A percentile compares a stretch with the other conserved stretches of the same genome.
phyloP scores from a whole-genome alignment of 2,888 invertebrate genomes.

The Nymphalis polychloros region DNA sequence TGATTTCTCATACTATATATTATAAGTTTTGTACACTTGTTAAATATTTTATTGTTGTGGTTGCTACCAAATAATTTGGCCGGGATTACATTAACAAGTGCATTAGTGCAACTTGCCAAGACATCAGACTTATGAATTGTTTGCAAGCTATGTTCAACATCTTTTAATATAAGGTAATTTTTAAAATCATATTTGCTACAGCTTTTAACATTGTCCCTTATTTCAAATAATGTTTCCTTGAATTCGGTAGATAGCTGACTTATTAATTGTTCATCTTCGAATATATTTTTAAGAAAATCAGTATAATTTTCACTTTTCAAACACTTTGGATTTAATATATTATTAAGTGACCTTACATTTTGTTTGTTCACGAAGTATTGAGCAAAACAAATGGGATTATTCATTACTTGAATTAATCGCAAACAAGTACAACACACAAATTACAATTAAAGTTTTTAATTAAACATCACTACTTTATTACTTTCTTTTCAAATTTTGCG shows the following conservation, averaged over 20 bases:
- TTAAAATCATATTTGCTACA: constrained; percentile 60
- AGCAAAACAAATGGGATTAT: constrained; percentile 57
- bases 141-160: constrained; percentile 40
- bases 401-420: constrained; percentile 44
- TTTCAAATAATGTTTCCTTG: constrained; percentile 43
- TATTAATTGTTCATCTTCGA: constrained; percentile 49
- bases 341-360: constrained; percentile 64
- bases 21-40: constrained; percentile 50
- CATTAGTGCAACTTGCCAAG: constrained; percentile 52
- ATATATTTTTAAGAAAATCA: constrained; percentile 43
- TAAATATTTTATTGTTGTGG: constrained; percentile 62
- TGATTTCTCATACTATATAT: constrained; percentile 71
- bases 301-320: constrained; percentile 47
- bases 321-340: constrained; percentile 54
- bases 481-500: constrained; percentile 50
- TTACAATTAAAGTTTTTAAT: neutral
- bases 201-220: constrained; percentile 54
- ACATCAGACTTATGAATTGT: constrained; percentile 56
- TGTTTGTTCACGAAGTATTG: constrained; percentile 70
- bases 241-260: constrained; percentile 50
- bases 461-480: neutral
- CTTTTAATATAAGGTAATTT: constrained; percentile 49
- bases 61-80: constrained; percentile 56
- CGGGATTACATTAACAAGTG: constrained; percentile 61
- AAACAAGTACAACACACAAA: neutral